Conservation (phyloP, 92 coral and sea anemone species). For the Palythoa grandiflora region DNA sequence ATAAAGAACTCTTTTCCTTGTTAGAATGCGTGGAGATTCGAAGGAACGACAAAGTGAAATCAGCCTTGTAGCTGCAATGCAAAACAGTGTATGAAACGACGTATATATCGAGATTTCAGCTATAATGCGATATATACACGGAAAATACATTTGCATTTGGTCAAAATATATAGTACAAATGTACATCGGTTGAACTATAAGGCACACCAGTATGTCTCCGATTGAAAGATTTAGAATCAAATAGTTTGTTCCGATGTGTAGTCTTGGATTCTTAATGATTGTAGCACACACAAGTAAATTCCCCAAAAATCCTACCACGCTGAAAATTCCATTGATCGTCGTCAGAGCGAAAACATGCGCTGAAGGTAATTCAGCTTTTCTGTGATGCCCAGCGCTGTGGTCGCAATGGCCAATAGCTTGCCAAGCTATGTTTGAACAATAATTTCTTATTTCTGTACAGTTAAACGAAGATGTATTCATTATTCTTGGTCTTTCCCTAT, state of each 20-base stretch:
- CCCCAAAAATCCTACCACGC: slow-evolving; percentile 21
- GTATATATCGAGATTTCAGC: slow-evolving; percentile 34
- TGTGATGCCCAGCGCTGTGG: neutral
- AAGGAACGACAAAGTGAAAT: slow-evolving; percentile 31
- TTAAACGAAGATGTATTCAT: slow-evolving; percentile 8
- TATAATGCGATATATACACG: slow-evolving; percentile 26
- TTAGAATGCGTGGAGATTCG: slow-evolving; percentile 7
- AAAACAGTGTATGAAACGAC: slow-evolving; percentile 28
- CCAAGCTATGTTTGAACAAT: neutral
- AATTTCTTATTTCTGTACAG: neutral
- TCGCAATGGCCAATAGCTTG: neutral
- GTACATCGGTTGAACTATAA: slow-evolving; percentile 39
- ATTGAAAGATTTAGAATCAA: slow-evolving; percentile 31
- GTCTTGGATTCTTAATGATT: slow-evolving; percentile 23
- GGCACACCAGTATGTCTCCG: slow-evolving; percentile 28
- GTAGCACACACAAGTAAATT: slow-evolving; percentile 36
- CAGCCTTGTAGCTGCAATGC: slow-evolving; percentile 24
- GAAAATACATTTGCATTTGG: neutral
- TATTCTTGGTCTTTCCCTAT: neutral
- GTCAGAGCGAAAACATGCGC: slow-evolving; percentile 9
- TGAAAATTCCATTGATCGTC: slow-evolving; percentile 24
- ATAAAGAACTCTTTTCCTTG: neutral
- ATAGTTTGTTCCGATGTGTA: slow-evolving; percentile 39
- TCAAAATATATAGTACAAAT: neutral
- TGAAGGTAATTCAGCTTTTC: slow-evolving; percentile 22